phyloP scores from a whole-genome alignment of 2,113 vertebrate species.

The Limnothrissa miodon region DNA sequence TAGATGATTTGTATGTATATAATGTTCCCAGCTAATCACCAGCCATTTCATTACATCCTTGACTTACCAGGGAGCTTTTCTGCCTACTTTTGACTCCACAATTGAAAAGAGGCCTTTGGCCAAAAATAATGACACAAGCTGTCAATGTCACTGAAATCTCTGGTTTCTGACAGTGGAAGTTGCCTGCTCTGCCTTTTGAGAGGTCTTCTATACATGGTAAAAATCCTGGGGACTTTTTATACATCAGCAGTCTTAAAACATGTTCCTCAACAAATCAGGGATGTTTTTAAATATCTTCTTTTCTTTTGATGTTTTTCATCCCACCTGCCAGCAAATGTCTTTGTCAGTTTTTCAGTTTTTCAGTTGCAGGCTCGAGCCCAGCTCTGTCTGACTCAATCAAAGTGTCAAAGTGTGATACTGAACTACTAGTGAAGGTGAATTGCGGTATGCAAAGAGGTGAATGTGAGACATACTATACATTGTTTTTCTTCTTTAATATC shows the following conservation, averaged over 20 bases:
- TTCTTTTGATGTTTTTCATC: not conserved
- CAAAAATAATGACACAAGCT: not conserved
- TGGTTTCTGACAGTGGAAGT: not conserved
- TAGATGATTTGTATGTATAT: not conserved
- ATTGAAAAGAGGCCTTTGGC: not conserved
- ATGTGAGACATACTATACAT: not conserved
- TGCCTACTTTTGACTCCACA: not conserved
- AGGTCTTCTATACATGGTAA: not conserved
- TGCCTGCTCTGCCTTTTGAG: not conserved
- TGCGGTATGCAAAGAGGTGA: too few species aligned
- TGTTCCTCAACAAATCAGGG: not conserved
- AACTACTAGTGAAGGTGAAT: too few species aligned
- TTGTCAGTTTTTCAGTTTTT: not conserved
- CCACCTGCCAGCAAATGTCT: not conserved
- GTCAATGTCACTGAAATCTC: not conserved
- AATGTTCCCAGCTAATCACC: not conserved
- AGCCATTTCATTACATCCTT: conserved; percentile 19
- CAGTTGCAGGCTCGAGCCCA: too few species aligned
- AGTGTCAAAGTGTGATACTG: too few species aligned
- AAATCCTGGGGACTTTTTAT: not conserved
- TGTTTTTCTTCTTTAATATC: not conserved
- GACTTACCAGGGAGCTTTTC: not conserved
- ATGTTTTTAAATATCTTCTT: not conserved
- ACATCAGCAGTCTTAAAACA: too few species aligned
- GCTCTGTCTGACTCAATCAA: too few species aligned